Percentiles rank a stretch among this genome's conserved stretches.
Evolutionary conservation across 2,888 invertebrate genomes (phyloP).

Genomic region (Pyrrhia umbra): DNA sequence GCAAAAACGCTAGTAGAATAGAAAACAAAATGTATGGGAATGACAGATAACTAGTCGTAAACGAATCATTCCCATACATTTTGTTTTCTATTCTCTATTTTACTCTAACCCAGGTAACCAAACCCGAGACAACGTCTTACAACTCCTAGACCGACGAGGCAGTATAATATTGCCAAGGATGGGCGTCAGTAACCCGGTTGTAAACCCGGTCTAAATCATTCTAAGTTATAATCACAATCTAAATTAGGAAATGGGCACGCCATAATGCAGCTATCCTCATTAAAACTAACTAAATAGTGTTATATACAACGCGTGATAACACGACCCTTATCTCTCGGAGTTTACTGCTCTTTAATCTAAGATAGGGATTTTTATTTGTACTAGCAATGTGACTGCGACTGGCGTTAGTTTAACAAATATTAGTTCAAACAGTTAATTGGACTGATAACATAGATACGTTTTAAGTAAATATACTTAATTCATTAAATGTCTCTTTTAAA

Average conservation of each 20-base stretch:
- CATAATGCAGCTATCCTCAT: slow-evolving; percentile 63
- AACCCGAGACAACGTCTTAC: no score
- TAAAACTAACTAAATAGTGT: slow-evolving; percentile 73
- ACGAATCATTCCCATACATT: no score
- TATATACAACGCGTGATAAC: slow-evolving; percentile 71
- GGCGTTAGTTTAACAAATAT: slow-evolving; percentile 61
- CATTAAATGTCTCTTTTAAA: neutral
- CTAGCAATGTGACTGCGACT: slow-evolving; percentile 74
- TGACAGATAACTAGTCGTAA: no score
- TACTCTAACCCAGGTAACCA: no score
- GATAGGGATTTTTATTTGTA: slow-evolving; percentile 81
- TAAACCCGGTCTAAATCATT: neutral
- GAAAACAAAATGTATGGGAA: no score
- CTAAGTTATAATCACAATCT: slow-evolving; percentile 43
- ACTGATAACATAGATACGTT: slow-evolving; percentile 21
- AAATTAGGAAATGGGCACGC: slow-evolving; percentile 63
- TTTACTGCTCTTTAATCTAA: slow-evolving; percentile 80
- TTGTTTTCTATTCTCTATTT: no score
- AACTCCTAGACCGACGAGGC: no score
- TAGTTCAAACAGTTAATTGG: slow-evolving; percentile 64
- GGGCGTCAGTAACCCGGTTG: neutral
- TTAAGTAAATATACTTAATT: neutral
- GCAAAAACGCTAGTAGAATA: no score
- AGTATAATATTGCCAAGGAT: no score
- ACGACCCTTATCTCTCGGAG: slow-evolving; percentile 69